Evolutionary conservation across 2,113 vertebrate species (phyloP), one percentile per base, ranked within the genome.

Genomic region (Tricholaema leucomelas): DNA sequence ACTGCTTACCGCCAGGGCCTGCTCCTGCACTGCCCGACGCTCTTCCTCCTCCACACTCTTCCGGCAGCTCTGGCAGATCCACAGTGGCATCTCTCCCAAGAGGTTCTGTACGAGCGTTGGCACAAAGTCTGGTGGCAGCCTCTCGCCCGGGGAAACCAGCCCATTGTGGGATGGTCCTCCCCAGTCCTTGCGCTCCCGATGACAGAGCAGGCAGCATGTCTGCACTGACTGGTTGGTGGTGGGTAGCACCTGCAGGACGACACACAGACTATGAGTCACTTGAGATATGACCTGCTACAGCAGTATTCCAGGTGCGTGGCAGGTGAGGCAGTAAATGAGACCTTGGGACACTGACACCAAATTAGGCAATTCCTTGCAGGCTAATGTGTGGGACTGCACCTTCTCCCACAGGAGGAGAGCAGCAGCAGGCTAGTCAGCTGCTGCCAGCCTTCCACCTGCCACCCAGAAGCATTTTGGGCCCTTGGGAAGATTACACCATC

Each of bases 21-120:
- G 98, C 95, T 99, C 99, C 95, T 98, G 98, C 85, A 98, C 97
- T 8, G 98, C 98, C 96, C 98, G 98, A 86, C 98, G 98, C 96
- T 99, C 99, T 95, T 99, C 99, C 85, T 99, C 99, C 95, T 99
- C 99, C 96, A 99, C 99, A 19, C 98, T 99, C 96, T 98, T 99
- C 93, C 98, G 98, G 97, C 99, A 99, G 96, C 98, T 99, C 97
- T 99, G 99, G 98, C 99, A 99, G 97, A 99, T 99, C 99, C 99
- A 99, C 84, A 99, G 98, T 38, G 99, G 99, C 97, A 99, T 99
- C 94, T 99, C 99, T 85, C 99, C 99, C 97, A 99, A 97, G 92
- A 99, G 98, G 81, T 99, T 99, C 98, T 99, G 99, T 84, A 99
- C 98, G 38, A 99, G 98, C 7, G 98, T 98, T 91, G 99, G 99